Evolutionary conservation across 2,888 invertebrate genomes (phyloP), one percentile per base, ranked within the genome.

Genomic region (Agriotes lineatus): DNA sequence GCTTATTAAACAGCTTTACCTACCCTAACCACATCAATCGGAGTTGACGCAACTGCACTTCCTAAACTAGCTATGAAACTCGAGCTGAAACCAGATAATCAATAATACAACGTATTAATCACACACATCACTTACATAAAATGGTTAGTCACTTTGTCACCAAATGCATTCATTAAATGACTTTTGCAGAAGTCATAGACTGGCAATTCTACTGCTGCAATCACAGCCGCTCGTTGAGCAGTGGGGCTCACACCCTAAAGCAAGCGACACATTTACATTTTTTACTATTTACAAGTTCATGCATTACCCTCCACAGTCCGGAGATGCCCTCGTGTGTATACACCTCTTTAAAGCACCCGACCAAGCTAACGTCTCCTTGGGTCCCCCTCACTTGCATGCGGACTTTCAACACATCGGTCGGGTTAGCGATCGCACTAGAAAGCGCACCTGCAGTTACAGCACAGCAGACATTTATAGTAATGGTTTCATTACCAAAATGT

Each of bases 381-480:
- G 83, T 79, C n/a, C 90, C 90, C 69, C 81, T 82, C 10, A 94
- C 92, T 88, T 97, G 97, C 95, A 97, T 95, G 69, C 97, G 90
- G 72, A 97, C 97, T 89, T 97, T 97, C 30, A 97, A 88, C 48
- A 97, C 96, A 86, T 97, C 97, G 0, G 97, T 97, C 10, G 97
- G 97, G 86, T 96, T 97, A 59, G 97, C 97, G 77, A 97, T 93
- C n/a, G 96, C 94, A 80, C 95, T 95, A 57, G 96, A 95, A 33
- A 96, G 88, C n/a, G 95, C 94, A 9, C 97, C 96, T 18, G 94
- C 93, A 78, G 91, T 85, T 56, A 93, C 91, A 20, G 95, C 96
- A 85, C 96, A 96, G 71, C 90, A 85, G 16, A 96, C 90, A 86
- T 94, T 91, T 7, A 90, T 87, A 77, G 88, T 85, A n/a, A 92